A percentile compares a stretch with the other conserved stretches of the same genome.
These are phyloP conservation scores for Microplitis manilae DNA, from an alignment of 2,888 invertebrate species.

Conservation along the genomic window DNA sequence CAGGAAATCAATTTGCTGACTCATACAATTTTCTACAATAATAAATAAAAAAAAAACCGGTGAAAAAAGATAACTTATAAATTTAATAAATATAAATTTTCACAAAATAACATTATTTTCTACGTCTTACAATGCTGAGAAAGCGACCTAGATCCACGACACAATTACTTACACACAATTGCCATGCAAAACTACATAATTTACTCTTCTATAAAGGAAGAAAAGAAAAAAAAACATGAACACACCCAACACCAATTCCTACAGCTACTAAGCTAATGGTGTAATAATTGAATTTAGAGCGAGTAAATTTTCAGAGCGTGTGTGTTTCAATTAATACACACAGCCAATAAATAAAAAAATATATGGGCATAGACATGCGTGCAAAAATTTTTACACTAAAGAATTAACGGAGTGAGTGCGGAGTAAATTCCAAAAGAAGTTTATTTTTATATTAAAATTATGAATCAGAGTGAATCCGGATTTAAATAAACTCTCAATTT, in stretches of 20 bases:
- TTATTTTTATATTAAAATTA: no score
- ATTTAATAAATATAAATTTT: slow-evolving; percentile 1
- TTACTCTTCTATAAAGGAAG: not conserved
- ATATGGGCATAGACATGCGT: not conserved
- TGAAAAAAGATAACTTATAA: slow-evolving; percentile 7
- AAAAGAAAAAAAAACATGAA: not conserved
- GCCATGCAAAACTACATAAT: slow-evolving; percentile 30
- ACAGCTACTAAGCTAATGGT: slow-evolving; percentile 1
- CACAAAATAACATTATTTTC: slow-evolving; percentile 9
- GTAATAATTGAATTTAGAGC: slow-evolving; percentile 13
- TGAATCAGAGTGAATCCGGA: no score
- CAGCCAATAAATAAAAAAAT: not conserved
- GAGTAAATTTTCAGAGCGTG: slow-evolving; percentile 17
- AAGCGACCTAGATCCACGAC: slow-evolving; percentile 41
- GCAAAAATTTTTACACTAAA: not conserved
- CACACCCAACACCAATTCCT: not conserved
- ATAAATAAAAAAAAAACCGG: slow-evolving; percentile 16
- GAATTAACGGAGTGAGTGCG: no score
- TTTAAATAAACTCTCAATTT: no score
- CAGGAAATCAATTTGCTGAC: slow-evolving; percentile 79
- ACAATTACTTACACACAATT: slow-evolving; percentile 24
- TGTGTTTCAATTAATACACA: not conserved
- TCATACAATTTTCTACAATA: slow-evolving; percentile 60
- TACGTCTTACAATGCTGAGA: slow-evolving; percentile 25
- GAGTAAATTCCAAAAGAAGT: no score